These are phyloP conservation scores for Misgurnus mizolepis DNA, from an alignment of 2,113 vertebrate species.

Conservation along the genomic window DNA sequence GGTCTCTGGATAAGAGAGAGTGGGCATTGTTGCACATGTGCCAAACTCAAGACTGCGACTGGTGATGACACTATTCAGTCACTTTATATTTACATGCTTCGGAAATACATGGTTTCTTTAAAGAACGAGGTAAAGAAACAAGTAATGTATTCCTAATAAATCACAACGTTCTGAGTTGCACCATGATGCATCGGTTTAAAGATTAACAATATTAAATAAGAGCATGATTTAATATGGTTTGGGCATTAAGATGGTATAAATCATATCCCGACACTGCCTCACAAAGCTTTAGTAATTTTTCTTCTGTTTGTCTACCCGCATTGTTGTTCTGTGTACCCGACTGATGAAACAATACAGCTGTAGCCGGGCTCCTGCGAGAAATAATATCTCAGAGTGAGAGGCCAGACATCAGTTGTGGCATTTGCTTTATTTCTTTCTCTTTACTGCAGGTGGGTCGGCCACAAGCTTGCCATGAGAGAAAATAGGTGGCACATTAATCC, in stretches of 20 bases:
- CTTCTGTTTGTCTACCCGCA: constrained; percentile 1
- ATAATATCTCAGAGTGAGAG: constrained; percentile 43
- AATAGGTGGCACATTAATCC: constrained; percentile 38
- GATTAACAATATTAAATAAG: constrained; percentile 28
- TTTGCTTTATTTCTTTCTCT: constrained; percentile 37
- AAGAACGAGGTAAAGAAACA: constrained; percentile 16
- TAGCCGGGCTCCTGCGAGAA: constrained; percentile 40
- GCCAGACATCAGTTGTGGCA: constrained; percentile 38
- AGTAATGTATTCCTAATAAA: constrained; percentile 14
- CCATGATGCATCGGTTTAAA: constrained; percentile 3
- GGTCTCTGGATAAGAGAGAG: constrained; percentile 37
- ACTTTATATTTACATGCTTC: constrained; percentile 55
- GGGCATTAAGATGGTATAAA: constrained; percentile 6
- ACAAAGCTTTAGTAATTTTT: constrained; percentile 38
- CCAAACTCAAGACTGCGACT: constrained; percentile 37
- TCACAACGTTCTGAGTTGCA: neutral
- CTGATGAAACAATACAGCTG: constrained; percentile 52
- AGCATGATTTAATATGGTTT: neutral
- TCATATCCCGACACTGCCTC: constrained; percentile 5
- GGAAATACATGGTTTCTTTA: constrained; percentile 9
- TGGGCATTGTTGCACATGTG: constrained; percentile 44
- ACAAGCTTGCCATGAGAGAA: neutral
- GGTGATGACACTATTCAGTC: constrained; percentile 68
- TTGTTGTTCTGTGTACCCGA: constrained; percentile 50
- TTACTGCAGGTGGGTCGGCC: constrained; percentile 4